These are phyloP conservation scores for Pampusana beccarii DNA, from an alignment of 2,113 vertebrate species.

Conservation along the genomic window DNA sequence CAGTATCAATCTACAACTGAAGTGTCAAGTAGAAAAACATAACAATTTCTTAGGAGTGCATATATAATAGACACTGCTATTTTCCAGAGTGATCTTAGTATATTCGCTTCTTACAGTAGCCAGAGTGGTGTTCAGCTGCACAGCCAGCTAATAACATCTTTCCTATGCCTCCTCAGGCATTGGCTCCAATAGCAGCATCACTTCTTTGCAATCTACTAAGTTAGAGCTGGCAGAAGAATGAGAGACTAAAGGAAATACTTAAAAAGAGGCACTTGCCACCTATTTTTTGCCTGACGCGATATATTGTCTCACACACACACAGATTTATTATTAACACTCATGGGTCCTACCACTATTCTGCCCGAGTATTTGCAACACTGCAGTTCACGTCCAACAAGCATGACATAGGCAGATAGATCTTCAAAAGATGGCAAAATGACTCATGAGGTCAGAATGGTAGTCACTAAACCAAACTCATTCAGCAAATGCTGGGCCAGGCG, in stretches of 20 bases:
- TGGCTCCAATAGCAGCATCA: background rate
- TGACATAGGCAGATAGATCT: background rate
- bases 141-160: background rate
- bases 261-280: background rate
- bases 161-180: background rate
- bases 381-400: background rate
- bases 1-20: background rate
- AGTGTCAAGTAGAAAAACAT: background rate
- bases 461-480: background rate
- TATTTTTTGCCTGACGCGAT: background rate
- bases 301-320: background rate
- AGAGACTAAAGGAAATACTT: background rate
- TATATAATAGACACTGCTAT: background rate
- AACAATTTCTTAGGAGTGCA: background rate
- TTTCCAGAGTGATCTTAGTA: background rate
- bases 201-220: background rate
- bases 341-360: background rate
- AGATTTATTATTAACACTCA: background rate
- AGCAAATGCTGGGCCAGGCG: background rate
- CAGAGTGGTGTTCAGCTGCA: background rate
- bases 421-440: background rate
- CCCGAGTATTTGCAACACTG: background rate
- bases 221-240: background rate
- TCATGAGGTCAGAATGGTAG: background rate
- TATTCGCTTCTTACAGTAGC: background rate